Base-by-base conservation (phyloP, 2,888 invertebrate species). In the Apodemia duryi region DNA sequence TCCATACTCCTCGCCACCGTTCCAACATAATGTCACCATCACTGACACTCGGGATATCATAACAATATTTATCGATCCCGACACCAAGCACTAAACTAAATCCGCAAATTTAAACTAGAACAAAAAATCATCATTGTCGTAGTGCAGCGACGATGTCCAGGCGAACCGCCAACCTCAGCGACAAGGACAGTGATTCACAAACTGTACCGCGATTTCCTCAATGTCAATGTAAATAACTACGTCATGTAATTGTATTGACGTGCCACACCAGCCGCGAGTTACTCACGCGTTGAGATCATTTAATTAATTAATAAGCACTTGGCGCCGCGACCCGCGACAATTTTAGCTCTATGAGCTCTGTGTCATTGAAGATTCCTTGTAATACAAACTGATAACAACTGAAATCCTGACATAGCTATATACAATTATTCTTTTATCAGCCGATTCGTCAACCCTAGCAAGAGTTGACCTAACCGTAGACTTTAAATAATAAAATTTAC, bases 111-210 rank as follows among this genome's bases (percentile, higher is more conserved):
- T 13, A 57, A 57, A 32, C 32, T 57, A 32, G 32, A 32, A n/a
- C 57, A 57, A 57, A 57, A 57, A 57, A 3, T 35, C 29, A 29
- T 32, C 32, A 57, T 57, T 57, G 57, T 57, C 57, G 6, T 13
- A 49, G 13, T 2, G 49, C 49, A 3, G 49, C 49, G 2, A 6
- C n/a, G 6, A n/a, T n/a, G 46, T 46, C 46, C 43, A 43, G 43
- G 11, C 28, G 28, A 29, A 60, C 57, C 63, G 38, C 35, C 63
- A 10, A 63, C 57, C 54, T 54, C 32, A 32, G 35, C 65, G 29
- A 5, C 68, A 65, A 67, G 71, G 76, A 71, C 83, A 84, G 79
- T 78, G 84, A 75, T 77, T 82, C 82, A 77, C 80, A 81, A 83
- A 82, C 75, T 77, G 74, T 69, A 70, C 62, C 66, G 65, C 67